phyloP scores from a whole-genome alignment of 2,888 invertebrate species.

The Campaea margaritaria region DNA sequence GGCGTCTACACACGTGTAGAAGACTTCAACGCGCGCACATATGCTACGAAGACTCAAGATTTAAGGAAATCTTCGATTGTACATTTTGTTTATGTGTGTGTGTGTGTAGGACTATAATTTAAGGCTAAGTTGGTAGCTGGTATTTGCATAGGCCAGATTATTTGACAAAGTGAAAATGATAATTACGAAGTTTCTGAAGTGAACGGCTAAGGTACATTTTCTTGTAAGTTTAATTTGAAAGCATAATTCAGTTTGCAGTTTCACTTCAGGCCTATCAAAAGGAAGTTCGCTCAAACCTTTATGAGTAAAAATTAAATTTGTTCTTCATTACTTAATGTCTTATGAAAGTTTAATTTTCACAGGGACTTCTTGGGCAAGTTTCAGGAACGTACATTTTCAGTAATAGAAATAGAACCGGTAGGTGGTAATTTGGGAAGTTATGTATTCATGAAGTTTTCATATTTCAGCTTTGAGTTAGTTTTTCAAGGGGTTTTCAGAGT shows the following conservation, averaged over 20 bases:
- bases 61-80: too few species aligned
- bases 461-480: background rate
- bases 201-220: conserved; percentile 26
- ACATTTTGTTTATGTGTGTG: too few species aligned
- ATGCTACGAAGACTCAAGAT: conserved; percentile 47
- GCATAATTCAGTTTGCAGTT: conserved; percentile 57
- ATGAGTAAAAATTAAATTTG: conserved; percentile 60
- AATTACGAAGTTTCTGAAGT: conserved; percentile 19
- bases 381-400: conserved; percentile 24
- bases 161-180: conserved; percentile 9
- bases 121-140: background rate
- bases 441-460: background rate
- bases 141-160: conserved; percentile 12
- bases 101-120: background rate
- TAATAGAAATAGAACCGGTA: conserved; percentile 21
- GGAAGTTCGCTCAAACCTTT: conserved; percentile 55
- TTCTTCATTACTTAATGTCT: conserved; percentile 53
- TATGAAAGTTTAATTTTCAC: conserved; percentile 51
- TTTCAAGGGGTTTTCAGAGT: too few species aligned
- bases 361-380: conserved; percentile 27
- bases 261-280: conserved; percentile 50
- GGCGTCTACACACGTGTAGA: conserved; percentile 48
- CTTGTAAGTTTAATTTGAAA: conserved; percentile 44
- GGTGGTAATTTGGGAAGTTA: conserved; percentile 11
- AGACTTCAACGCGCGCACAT: conserved; percentile 49